phyloP scores from a whole-genome alignment of 2,888 invertebrate species.

The Cryptus armator region DNA sequence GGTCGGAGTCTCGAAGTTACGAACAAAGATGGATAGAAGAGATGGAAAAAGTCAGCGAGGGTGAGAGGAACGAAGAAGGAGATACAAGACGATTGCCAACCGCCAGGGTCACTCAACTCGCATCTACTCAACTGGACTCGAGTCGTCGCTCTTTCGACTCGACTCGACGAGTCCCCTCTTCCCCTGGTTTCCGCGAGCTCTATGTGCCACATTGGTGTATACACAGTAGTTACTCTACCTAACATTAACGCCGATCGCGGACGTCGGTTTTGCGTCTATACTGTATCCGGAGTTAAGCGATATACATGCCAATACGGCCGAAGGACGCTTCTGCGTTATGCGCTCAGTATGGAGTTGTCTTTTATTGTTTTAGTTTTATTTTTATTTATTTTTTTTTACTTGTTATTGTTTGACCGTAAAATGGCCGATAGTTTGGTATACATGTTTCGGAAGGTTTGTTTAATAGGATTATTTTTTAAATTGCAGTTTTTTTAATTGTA shows the following conservation, averaged over 20 bases:
- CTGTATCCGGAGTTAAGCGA: neutral
- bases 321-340: neutral
- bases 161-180: conserved; percentile 48
- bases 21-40: conserved; percentile 46
- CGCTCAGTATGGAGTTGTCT: neutral
- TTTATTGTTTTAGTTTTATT: neutral
- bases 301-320: neutral
- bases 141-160: conserved; percentile 35
- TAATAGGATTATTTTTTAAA: too few relatives aligned
- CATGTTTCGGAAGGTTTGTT: too few relatives aligned
- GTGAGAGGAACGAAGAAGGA: conserved; percentile 42
- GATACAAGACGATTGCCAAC: conserved; percentile 56
- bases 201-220: conserved; percentile 12
- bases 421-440: too few relatives aligned
- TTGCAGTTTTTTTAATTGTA: too few relatives aligned
- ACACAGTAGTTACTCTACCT: neutral
- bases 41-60: conserved; percentile 22
- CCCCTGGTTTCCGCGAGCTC: conserved; percentile 52
- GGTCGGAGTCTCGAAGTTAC: conserved; percentile 41
- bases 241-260: neutral
- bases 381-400: neutral
- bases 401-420: neutral
- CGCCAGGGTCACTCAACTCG: conserved; percentile 74
- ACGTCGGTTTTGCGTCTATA: neutral
- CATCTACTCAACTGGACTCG: conserved; percentile 66